A percentile compares a stretch with the other conserved stretches of the same genome.
These are phyloP conservation scores for Halictus quadricinctus DNA, from an alignment of 2,888 invertebrate genomes.

Conservation along the genomic window DNA sequence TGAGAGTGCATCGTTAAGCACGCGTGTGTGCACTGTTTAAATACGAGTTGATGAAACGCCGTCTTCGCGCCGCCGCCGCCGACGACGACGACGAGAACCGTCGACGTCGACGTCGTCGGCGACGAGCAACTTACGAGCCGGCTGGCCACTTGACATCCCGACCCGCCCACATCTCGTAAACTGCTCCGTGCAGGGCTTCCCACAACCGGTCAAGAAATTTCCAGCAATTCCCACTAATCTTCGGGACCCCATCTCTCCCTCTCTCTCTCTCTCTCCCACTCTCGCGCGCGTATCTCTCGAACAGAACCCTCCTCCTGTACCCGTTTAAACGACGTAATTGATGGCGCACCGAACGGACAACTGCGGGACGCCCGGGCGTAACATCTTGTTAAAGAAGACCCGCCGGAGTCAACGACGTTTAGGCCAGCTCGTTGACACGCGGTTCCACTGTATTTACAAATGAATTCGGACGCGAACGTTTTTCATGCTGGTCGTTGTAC, in stretches of 20 bases:
- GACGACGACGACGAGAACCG: conserved; percentile 5
- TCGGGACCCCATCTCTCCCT: background rate
- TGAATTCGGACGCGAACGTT: background rate
- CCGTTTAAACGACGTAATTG: conserved; percentile 24
- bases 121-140: conserved; percentile 62
- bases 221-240: conserved; percentile 64
- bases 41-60: conserved; percentile 48
- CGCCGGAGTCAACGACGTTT: background rate
- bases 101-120: conserved; percentile 8
- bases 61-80: conserved; percentile 35
- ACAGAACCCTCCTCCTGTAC: background rate
- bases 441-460: background rate
- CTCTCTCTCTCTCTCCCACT: background rate
- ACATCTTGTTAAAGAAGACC: conserved; percentile 1
- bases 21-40: conserved; percentile 33
- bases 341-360: conserved; percentile 20
- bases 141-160: conserved; percentile 75
- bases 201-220: conserved; percentile 62
- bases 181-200: conserved; percentile 46
- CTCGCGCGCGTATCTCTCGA: background rate
- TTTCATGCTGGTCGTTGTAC: background rate
- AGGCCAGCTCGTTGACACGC: background rate
- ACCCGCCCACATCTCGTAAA: conserved; percentile 76
- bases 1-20: conserved; percentile 28
- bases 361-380: background rate